These are phyloP conservation scores for Arctocebus calabarensis DNA, from an alignment of 2,797 vertebrate genomes.

Conservation along the genomic window DNA sequence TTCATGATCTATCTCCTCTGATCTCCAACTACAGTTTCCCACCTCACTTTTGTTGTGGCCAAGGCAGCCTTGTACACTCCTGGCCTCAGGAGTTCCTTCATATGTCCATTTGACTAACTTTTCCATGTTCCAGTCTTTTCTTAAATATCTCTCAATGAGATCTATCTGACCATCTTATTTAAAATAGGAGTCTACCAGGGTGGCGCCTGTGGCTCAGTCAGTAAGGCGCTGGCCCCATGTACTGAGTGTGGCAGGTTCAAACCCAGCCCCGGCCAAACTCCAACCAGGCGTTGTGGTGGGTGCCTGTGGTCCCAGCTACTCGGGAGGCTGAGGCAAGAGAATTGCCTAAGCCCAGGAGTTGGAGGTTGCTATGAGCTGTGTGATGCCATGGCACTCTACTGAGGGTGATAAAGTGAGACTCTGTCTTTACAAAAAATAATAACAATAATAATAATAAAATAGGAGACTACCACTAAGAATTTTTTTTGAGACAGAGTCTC, in stretches of 20 bases:
- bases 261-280: too few relatives aligned
- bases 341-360: too few relatives aligned
- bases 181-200: background rate
- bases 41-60: background rate
- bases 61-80: background rate
- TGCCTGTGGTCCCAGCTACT: too few relatives aligned
- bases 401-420: too few relatives aligned
- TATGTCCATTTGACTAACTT: background rate
- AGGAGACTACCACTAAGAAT: background rate
- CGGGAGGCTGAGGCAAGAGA: too few relatives aligned
- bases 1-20: background rate
- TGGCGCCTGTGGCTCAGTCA: too few relatives aligned
- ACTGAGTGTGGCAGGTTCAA: too few relatives aligned
- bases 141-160: background rate
- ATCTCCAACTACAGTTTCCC: background rate
- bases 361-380: too few relatives aligned
- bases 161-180: background rate
- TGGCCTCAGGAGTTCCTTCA: background rate
- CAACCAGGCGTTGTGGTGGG: too few relatives aligned
- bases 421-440: too few relatives aligned
- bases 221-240: too few relatives aligned
- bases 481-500: background rate
- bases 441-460: background rate
- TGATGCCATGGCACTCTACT: too few relatives aligned
- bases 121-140: background rate